Percentiles rank a stretch among this genome's conserved stretches.
Conservation (phyloP, 23 tunicate species). For the Corella eumyota region DNA sequence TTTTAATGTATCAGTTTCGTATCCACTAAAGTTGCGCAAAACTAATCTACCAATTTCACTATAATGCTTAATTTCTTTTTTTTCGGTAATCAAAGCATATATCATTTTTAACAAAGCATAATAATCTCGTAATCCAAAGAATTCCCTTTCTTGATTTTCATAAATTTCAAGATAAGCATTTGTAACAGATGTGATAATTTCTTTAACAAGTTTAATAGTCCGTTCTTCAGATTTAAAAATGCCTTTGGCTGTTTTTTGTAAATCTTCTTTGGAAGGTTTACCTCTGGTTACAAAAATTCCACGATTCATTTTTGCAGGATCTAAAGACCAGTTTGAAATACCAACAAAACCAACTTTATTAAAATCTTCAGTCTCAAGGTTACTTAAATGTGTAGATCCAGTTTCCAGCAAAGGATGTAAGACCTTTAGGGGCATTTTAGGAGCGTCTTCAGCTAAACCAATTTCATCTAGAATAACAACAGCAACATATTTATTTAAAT, state of each 20-base stretch:
- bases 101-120: conserved; percentile 69
- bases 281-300: conserved; percentile 82
- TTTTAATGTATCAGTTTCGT: conserved; percentile 2
- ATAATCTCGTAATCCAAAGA: conserved; percentile 75
- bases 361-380: background rate
- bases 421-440: conserved; percentile 67
- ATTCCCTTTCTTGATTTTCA: conserved; percentile 40
- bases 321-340: conserved; percentile 90
- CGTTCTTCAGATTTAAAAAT: conserved; percentile 48
- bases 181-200: conserved; percentile 16
- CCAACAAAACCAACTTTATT: conserved; percentile 76
- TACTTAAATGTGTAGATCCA: conserved; percentile 8
- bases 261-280: conserved; percentile 44
- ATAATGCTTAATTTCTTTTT: background rate
- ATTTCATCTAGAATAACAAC: conserved; percentile 69
- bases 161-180: conserved; percentile 39
- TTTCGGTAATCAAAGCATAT: conserved; percentile 7
- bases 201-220: conserved; percentile 6
- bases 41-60: conserved; percentile 12
- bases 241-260: conserved; percentile 62
- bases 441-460: conserved; percentile 65
- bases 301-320: conserved; percentile 89
- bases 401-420: conserved; percentile 58
- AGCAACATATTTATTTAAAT: conserved; percentile 26
- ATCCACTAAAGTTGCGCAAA: conserved; percentile 73